phyloP scores from a whole-genome alignment of 2,888 invertebrate species.

The Euclidia mi region DNA sequence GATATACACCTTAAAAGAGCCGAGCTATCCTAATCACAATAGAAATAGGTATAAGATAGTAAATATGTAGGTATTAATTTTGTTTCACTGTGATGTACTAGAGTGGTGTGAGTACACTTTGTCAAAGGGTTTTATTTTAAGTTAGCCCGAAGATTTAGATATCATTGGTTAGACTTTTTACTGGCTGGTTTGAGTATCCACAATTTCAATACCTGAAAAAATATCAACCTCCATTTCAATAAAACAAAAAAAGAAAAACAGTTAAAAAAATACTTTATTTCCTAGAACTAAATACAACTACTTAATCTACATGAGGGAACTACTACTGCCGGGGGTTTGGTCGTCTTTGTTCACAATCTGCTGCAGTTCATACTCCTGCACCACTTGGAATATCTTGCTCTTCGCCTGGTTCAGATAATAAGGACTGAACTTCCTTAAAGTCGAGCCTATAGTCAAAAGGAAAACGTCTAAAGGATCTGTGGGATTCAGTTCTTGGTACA shows the following conservation, averaged over 20 bases:
- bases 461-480: constrained; percentile 80
- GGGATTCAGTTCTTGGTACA: constrained; percentile 68
- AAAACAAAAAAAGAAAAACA: constrained; percentile 15
- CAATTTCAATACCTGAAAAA: too few relatives aligned
- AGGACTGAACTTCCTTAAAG: constrained; percentile 77
- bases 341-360: constrained; percentile 76
- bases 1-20: too few relatives aligned
- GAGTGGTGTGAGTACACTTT: too few relatives aligned
- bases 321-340: constrained; percentile 51
- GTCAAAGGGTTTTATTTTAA: too few relatives aligned
- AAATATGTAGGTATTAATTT: too few relatives aligned
- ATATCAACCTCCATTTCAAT: too few relatives aligned
- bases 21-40: too few relatives aligned
- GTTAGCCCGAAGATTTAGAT: too few relatives aligned
- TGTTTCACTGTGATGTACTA: too few relatives aligned
- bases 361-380: constrained; percentile 82
- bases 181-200: too few relatives aligned
- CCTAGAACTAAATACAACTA: constrained; percentile 10
- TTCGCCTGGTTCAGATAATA: constrained; percentile 84
- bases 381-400: constrained; percentile 84
- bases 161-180: too few relatives aligned
- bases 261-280: constrained; percentile 41
- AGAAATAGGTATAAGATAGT: too few relatives aligned
- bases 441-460: constrained; percentile 77
- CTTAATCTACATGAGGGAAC: constrained; percentile 21